Percentiles rank a stretch among this genome's conserved stretches.
phyloP scores from a whole-genome alignment of 2,888 invertebrate genomes.

The Dioctria linearis region DNA sequence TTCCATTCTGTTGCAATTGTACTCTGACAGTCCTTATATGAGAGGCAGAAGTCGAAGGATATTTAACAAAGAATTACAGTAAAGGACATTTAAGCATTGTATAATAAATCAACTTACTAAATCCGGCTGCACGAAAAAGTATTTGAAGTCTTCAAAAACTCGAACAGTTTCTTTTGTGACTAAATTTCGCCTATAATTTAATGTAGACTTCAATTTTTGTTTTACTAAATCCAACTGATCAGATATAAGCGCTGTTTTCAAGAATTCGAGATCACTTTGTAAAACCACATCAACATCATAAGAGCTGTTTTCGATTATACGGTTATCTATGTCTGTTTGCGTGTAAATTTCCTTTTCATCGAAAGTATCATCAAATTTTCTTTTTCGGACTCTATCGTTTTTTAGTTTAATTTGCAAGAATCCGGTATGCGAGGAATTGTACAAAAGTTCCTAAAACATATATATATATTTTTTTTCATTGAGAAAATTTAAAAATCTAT shows the following conservation, averaged over 20 bases:
- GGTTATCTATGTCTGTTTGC: background rate
- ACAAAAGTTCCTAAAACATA: too few relatives aligned
- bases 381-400: background rate
- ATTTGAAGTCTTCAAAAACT: background rate
- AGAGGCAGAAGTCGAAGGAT: background rate
- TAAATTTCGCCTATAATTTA: background rate
- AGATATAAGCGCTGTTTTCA: too few relatives aligned
- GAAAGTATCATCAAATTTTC: background rate
- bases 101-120: background rate
- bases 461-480: too few relatives aligned
- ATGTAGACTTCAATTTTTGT: background rate
- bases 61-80: background rate
- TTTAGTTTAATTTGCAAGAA: constrained; percentile 12
- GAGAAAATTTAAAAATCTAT: too few relatives aligned
- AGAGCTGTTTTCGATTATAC: too few relatives aligned
- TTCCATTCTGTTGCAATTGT: background rate
- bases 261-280: background rate
- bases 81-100: background rate
- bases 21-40: background rate
- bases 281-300: background rate
- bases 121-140: too few relatives aligned
- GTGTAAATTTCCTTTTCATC: background rate
- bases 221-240: constrained; percentile 1
- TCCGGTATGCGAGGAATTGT: background rate
- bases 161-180: background rate